A percentile compares a stretch with the other conserved stretches of the same genome.
These are phyloP conservation scores for Chloroceryle amazona DNA, from an alignment of 2,797 vertebrate genomes.

Conservation along the genomic window DNA sequence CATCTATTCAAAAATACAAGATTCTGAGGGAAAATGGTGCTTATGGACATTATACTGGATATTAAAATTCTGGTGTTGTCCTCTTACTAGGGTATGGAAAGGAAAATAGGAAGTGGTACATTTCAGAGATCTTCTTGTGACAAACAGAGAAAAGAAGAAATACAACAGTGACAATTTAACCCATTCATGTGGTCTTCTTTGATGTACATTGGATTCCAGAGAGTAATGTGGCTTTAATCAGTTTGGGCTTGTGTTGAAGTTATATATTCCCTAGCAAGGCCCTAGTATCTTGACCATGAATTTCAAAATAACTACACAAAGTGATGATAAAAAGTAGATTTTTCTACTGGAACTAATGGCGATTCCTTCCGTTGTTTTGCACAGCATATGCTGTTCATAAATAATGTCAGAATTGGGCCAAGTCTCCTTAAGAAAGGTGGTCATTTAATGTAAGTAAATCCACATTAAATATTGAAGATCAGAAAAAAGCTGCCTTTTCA, in stretches of 20 bases:
- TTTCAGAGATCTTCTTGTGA: neutral
- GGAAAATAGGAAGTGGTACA: neutral
- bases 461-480: conserved; percentile 87
- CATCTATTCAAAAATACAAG: neutral
- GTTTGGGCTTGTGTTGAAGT: conserved; percentile 53
- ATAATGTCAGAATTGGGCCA: conserved; percentile 84
- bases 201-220: neutral
- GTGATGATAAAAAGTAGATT: conserved; percentile 77
- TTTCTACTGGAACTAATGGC: conserved; percentile 79
- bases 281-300: conserved; percentile 58
- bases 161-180: neutral
- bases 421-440: conserved; percentile 80
- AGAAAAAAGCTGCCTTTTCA: conserved; percentile 80
- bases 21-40: neutral
- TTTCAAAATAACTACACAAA: conserved; percentile 78
- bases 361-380: conserved; percentile 80
- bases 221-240: conserved; percentile 39
- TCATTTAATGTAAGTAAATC: conserved; percentile 88
- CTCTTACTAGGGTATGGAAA: neutral
- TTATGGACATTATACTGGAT: neutral
- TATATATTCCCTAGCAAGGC: conserved; percentile 17
- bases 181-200: neutral
- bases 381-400: conserved; percentile 78
- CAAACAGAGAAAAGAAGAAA: conserved; percentile 15
- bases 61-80: neutral